Conservation (phyloP, 92 coral and sea anemone species). For the Virgularia gustaviana region DNA sequence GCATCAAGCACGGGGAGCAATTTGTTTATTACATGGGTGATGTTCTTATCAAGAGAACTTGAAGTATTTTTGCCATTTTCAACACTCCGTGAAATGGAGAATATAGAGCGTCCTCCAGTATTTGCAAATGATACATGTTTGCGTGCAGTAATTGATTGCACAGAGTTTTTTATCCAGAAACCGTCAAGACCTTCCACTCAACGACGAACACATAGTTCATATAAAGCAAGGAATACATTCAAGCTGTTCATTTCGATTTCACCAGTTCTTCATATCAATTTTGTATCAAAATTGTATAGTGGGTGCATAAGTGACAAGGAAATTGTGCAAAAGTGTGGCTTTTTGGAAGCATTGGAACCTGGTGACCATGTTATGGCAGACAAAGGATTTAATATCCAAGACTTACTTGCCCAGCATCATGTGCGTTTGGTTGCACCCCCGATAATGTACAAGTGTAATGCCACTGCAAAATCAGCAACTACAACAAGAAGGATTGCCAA, state of each 20-base stretch:
- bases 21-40: slow-evolving; percentile 51
- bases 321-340: slow-evolving; percentile 60
- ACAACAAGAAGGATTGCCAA: slow-evolving; percentile 70
- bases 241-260: slow-evolving; percentile 68
- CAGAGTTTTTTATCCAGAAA: slow-evolving; percentile 65
- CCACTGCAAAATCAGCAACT: slow-evolving; percentile 67
- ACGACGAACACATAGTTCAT: slow-evolving; percentile 62
- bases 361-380: slow-evolving; percentile 67
- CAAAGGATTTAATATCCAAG: too few relatives aligned
- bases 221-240: slow-evolving; percentile 65
- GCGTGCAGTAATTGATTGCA: slow-evolving; percentile 69
- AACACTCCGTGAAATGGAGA: slow-evolving; percentile 48
- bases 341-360: slow-evolving; percentile 56
- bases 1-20: slow-evolving; percentile 35
- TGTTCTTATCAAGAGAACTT: slow-evolving; percentile 57
- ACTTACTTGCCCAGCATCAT: slow-evolving; percentile 52
- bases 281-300: slow-evolving; percentile 60
- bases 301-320: slow-evolving; percentile 73
- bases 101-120: slow-evolving; percentile 43
- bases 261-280: slow-evolving; percentile 62
- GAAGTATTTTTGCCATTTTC: slow-evolving; percentile 57
- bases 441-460: slow-evolving; percentile 57
- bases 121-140: slow-evolving; percentile 44
- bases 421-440: slow-evolving; percentile 58
- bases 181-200: slow-evolving; percentile 60